Evolutionary conservation across 2,888 invertebrate species (phyloP).

Genomic region (Ormyrus nitidulus): DNA sequence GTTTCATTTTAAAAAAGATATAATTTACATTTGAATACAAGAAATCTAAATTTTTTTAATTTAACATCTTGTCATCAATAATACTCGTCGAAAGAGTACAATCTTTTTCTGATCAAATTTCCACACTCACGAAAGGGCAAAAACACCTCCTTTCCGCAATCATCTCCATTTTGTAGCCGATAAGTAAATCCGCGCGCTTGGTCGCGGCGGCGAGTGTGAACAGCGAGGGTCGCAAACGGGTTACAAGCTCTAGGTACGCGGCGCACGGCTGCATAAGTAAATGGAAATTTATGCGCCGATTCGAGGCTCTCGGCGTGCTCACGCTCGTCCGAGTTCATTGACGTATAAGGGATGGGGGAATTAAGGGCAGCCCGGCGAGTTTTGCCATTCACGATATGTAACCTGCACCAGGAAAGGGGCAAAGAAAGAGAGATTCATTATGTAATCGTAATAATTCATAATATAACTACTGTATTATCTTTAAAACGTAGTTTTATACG

Average conservation of each 20-base stretch:
- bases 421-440: slow-evolving; percentile 46
- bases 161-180: slow-evolving; percentile 21
- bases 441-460: slow-evolving; percentile 39
- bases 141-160: background rate
- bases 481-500: too few species aligned
- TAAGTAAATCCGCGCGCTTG: slow-evolving; percentile 17
- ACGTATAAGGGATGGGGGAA: slow-evolving; percentile 48
- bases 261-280: slow-evolving; percentile 39
- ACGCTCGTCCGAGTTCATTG: slow-evolving; percentile 43
- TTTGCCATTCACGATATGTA: slow-evolving; percentile 42
- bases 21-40: too few species aligned
- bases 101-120: too few species aligned
- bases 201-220: too few species aligned
- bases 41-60: too few species aligned
- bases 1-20: too few species aligned
- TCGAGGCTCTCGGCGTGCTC: slow-evolving; percentile 10
- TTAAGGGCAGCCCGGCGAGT: slow-evolving; percentile 42
- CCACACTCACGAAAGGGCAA: background rate
- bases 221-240: background rate
- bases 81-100: too few species aligned
- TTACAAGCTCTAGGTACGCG: slow-evolving; percentile 23
- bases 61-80: too few species aligned
- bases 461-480: too few species aligned
- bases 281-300: slow-evolving; percentile 56
- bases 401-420: slow-evolving; percentile 16